Conservation (phyloP, 2,797 vertebrate genomes). For the Galago senegalensis region DNA sequence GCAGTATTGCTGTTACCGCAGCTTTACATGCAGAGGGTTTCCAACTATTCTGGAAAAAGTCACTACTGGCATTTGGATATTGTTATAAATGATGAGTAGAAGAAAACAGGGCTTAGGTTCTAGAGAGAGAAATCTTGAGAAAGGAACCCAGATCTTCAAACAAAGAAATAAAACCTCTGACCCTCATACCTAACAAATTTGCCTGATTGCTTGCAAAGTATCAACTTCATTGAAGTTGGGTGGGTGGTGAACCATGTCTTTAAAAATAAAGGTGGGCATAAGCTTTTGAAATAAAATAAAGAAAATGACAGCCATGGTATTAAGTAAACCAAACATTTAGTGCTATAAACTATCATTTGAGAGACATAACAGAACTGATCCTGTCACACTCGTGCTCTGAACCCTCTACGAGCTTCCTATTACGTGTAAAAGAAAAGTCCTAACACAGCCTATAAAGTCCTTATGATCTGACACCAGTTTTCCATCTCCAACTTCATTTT, state of each 20-base stretch:
- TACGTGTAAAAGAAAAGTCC: background rate
- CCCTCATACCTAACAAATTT: background rate
- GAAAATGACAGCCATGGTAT: background rate
- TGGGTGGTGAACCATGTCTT: background rate
- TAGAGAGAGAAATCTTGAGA: background rate
- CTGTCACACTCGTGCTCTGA: background rate
- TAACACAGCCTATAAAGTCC: background rate
- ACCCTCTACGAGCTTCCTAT: background rate
- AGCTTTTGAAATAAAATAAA: constrained; percentile 26
- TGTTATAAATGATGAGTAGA: background rate
- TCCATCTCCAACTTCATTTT: constrained; percentile 6
- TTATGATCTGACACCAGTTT: background rate
- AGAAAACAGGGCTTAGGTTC: background rate
- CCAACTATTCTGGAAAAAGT: background rate
- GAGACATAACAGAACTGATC: background rate
- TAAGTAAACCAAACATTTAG: background rate
- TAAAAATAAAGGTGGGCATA: background rate
- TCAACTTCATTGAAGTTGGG: background rate
- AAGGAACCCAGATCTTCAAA: background rate
- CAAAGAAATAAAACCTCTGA: background rate
- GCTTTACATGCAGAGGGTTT: background rate
- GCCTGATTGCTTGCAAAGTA: background rate
- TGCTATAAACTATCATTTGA: background rate
- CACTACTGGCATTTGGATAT: background rate
- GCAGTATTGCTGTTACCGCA: background rate